Evolutionary conservation across 1,140 invertebrate genomes (phyloP).

Genomic region (Marisa cornuarietis): DNA sequence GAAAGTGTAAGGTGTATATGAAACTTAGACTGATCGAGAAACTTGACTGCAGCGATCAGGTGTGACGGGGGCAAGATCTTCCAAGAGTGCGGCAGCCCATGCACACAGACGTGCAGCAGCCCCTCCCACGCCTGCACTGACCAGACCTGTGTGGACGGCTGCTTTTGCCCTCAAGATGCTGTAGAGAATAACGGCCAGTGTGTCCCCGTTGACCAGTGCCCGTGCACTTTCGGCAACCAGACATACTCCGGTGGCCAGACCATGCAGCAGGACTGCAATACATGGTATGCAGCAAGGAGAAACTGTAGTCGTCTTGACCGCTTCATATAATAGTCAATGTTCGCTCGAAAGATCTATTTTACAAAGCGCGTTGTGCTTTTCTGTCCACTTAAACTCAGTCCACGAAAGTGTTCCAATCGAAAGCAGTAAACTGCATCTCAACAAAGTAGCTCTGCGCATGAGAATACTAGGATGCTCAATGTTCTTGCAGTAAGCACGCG

Average conservation of each 20-base stretch:
- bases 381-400: too few species aligned
- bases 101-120: slow-evolving; percentile 78
- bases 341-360: too few species aligned
- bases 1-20: too few species aligned
- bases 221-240: slow-evolving; percentile 51
- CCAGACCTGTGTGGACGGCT: slow-evolving; percentile 81
- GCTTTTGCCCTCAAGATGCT: slow-evolving; percentile 74
- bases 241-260: slow-evolving; percentile 47
- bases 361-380: too few species aligned
- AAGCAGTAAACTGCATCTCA: too few species aligned
- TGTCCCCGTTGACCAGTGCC: slow-evolving; percentile 52
- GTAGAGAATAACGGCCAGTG: slow-evolving; percentile 69
- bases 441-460: too few species aligned
- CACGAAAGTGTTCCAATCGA: too few species aligned
- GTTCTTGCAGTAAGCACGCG: too few species aligned
- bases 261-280: slow-evolving; percentile 61
- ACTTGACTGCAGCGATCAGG: slow-evolving; percentile 12
- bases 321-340: too few species aligned
- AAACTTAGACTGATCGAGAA: too few species aligned
- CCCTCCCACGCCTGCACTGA: slow-evolving; percentile 68
- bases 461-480: too few species aligned
- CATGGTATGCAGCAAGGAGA: slow-evolving; percentile 46
- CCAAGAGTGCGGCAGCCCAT: slow-evolving; percentile 81
- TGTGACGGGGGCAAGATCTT: slow-evolving; percentile 82
- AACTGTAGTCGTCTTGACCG: too few species aligned